Percentiles rank a stretch among this genome's conserved stretches.
These are phyloP conservation scores for Pristionchus mayeri DNA, from an alignment of 2,888 invertebrate genomes.

Conservation along the genomic window DNA sequence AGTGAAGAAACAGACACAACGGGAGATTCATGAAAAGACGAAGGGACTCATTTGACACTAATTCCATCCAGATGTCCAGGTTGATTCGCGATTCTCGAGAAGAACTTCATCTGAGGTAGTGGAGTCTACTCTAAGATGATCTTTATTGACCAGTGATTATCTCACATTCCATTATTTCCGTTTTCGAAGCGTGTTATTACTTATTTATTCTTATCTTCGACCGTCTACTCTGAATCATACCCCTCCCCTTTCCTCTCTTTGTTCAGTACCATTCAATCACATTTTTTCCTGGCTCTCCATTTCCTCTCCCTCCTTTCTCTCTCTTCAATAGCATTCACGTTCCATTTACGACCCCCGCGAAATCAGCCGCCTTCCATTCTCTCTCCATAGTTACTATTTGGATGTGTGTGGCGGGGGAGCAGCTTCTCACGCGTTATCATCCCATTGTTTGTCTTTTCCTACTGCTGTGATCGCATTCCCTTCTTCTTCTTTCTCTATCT, in stretches of 20 bases:
- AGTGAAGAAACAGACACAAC: too few species aligned
- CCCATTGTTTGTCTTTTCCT: slow-evolving; percentile 15
- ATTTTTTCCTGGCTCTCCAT: slow-evolving; percentile 10
- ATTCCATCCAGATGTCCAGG: too few species aligned
- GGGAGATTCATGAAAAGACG: too few species aligned
- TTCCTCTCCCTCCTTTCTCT: slow-evolving; percentile 7
- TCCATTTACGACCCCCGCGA: slow-evolving; percentile 34
- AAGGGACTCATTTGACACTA: too few species aligned
- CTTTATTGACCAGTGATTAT: background rate
- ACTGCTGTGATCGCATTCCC: background rate
- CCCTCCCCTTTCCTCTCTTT: background rate
- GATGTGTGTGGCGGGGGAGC: background rate
- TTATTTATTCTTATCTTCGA: slow-evolving; percentile 2
- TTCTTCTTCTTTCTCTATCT: background rate
- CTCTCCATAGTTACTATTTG: background rate
- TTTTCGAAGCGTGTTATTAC: background rate
- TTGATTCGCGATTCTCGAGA: too few species aligned
- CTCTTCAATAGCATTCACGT: slow-evolving; percentile 23
- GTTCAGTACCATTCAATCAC: slow-evolving; percentile 28
- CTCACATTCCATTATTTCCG: background rate
- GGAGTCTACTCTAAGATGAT: too few species aligned
- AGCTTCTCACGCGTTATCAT: slow-evolving; percentile 23
- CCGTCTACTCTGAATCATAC: background rate
- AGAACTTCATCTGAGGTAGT: too few species aligned
- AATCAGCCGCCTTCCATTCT: slow-evolving; percentile 20